These are phyloP conservation scores for Apogon talboti DNA, from an alignment of 2,797 vertebrate species.

Conservation along the genomic window DNA sequence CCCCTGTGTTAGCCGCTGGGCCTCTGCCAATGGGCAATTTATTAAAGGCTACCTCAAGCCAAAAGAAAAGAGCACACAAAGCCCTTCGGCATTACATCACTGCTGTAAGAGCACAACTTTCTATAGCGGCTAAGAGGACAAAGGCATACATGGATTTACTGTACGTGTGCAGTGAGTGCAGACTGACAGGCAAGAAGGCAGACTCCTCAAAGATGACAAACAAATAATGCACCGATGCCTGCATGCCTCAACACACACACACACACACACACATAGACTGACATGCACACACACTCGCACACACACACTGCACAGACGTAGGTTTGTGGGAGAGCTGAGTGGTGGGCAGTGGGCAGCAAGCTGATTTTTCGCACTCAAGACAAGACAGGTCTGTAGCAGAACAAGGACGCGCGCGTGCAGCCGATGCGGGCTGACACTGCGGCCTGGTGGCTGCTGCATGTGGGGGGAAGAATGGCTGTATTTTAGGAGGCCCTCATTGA, in stretches of 20 bases:
- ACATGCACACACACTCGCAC: slow-evolving; percentile 34
- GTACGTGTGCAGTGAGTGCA: slow-evolving; percentile 61
- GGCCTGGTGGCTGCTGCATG: slow-evolving; percentile 75
- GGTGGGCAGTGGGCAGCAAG: slow-evolving; percentile 75
- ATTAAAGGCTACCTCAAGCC: slow-evolving; percentile 78
- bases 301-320: slow-evolving; percentile 58
- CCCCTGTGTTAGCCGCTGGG: slow-evolving; percentile 79
- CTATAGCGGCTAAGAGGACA: slow-evolving; percentile 59
- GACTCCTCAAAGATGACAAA: slow-evolving; percentile 51
- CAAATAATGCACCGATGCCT: slow-evolving; percentile 57
- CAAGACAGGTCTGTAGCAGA: slow-evolving; percentile 81
- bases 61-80: slow-evolving; percentile 77
- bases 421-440: slow-evolving; percentile 69
- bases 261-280: slow-evolving; percentile 24
- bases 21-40: slow-evolving; percentile 72
- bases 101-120: slow-evolving; percentile 72
- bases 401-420: slow-evolving; percentile 79
- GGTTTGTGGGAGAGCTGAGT: slow-evolving; percentile 71
- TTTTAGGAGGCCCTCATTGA: slow-evolving; percentile 82
- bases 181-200: slow-evolving; percentile 55
- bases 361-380: slow-evolving; percentile 79
- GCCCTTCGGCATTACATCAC: slow-evolving; percentile 77
- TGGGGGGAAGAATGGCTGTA: slow-evolving; percentile 73
- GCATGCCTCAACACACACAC: slow-evolving; percentile 29
- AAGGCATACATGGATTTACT: slow-evolving; percentile 75